phyloP scores from a whole-genome alignment of 2,113 vertebrate species.

The Oreotrochilus melanogaster region DNA sequence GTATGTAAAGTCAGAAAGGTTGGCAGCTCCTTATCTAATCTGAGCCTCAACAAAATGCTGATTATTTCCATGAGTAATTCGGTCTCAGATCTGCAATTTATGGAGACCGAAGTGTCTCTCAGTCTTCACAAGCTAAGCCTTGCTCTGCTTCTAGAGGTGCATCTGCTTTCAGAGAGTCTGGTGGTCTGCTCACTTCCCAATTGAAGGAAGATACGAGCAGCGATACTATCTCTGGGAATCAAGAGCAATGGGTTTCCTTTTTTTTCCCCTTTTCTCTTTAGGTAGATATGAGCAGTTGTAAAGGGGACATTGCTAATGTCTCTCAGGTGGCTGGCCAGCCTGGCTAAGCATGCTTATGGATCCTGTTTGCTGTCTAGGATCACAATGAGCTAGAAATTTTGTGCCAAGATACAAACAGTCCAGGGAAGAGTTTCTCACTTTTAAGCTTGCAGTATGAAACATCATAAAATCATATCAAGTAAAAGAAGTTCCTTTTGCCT shows the following conservation, averaged over 20 bases:
- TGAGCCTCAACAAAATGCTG: not conserved
- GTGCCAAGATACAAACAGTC: conserved; percentile 27
- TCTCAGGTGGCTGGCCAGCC: conserved; percentile 57
- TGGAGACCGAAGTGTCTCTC: not conserved
- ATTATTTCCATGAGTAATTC: not conserved
- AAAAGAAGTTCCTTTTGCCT: conserved; percentile 4
- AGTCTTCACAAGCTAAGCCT: not conserved
- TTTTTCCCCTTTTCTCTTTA: not conserved
- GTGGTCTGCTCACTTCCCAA: not conserved
- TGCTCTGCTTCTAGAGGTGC: not conserved
- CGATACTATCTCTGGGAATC: not conserved
- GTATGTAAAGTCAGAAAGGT: not conserved
- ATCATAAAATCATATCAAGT: conserved; percentile 5
- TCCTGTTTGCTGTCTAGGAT: conserved; percentile 33
- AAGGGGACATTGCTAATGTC: conserved; percentile 21
- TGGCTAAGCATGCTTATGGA: conserved; percentile 49
- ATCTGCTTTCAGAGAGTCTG: not conserved
- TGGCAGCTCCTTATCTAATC: not conserved
- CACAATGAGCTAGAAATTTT: conserved; percentile 35
- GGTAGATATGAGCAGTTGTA: conserved; percentile 27
- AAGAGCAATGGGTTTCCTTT: conserved; percentile 10
- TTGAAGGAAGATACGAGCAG: not conserved
- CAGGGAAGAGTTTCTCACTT: conserved; percentile 40
- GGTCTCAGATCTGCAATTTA: not conserved
- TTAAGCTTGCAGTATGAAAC: conserved; percentile 31